phyloP scores from a whole-genome alignment of 2,888 invertebrate species.

The Catocala fraxini region DNA sequence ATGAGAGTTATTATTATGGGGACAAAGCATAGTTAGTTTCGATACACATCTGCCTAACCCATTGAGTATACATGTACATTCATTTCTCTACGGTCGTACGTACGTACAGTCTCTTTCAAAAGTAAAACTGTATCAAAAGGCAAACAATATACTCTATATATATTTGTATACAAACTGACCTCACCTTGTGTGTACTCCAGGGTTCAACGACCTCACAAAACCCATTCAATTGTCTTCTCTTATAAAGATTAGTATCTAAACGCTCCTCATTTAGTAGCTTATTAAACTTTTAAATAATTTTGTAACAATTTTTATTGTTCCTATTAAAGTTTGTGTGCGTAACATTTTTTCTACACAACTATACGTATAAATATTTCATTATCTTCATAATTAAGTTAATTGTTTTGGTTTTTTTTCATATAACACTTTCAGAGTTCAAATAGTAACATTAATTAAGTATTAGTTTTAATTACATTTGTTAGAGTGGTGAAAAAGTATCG shows the following conservation, averaged over 20 bases:
- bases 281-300: slow-evolving; percentile 50
- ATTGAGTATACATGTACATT: too few species aligned
- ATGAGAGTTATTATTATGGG: too few species aligned
- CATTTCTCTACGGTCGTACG: too few species aligned
- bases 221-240: slow-evolving; percentile 37
- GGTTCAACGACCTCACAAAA: slow-evolving; percentile 34
- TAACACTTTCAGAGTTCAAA: slow-evolving; percentile 45
- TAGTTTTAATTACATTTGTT: slow-evolving; percentile 28
- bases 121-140: neutral
- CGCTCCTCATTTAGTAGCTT: slow-evolving; percentile 34
- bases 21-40: too few species aligned
- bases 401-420: slow-evolving; percentile 28
- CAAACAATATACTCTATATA: neutral
- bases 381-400: slow-evolving; percentile 35
- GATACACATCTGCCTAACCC: too few species aligned
- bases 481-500: slow-evolving; percentile 25
- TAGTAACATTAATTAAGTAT: slow-evolving; percentile 24
- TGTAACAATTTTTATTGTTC: slow-evolving; percentile 37
- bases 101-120: too few species aligned
- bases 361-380: slow-evolving; percentile 26
- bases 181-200: neutral
- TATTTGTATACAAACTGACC: slow-evolving; percentile 6
- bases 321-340: slow-evolving; percentile 38
- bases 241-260: slow-evolving; percentile 37
- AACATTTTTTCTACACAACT: slow-evolving; percentile 18